phyloP scores from a whole-genome alignment of 2,888 invertebrate species.

The Acanthosepion lycidas region DNA sequence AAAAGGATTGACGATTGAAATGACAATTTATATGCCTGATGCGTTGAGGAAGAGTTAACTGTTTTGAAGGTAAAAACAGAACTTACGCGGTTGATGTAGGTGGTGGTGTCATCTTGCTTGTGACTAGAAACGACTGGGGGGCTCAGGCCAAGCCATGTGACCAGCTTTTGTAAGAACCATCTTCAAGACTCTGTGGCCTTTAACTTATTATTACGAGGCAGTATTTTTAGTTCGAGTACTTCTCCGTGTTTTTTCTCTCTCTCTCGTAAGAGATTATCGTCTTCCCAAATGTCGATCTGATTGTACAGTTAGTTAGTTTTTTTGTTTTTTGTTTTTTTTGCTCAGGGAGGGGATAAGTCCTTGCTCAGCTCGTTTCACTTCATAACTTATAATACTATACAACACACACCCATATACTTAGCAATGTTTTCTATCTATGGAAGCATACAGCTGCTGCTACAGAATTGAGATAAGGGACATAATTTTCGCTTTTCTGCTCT shows the following conservation, averaged over 20 bases:
- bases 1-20: too few relatives aligned
- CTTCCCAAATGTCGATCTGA: too few relatives aligned
- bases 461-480: background rate
- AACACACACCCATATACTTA: background rate
- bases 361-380: too few relatives aligned
- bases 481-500: conserved; percentile 7
- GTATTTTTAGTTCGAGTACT: too few relatives aligned
- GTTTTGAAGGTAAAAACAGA: background rate
- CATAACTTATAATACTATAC: too few relatives aligned
- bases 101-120: conserved; percentile 33
- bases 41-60: background rate
- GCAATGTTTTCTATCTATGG: background rate
- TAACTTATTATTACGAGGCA: too few relatives aligned
- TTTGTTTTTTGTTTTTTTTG: too few relatives aligned
- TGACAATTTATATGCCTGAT: too few relatives aligned
- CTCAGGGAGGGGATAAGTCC: too few relatives aligned
- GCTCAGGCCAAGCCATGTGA: background rate
- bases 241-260: too few relatives aligned
- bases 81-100: conserved; percentile 33
- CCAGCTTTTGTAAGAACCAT: background rate
- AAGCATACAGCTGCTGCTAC: background rate
- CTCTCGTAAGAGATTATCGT: too few relatives aligned
- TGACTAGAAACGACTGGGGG: conserved; percentile 7
- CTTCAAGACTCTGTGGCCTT: background rate
- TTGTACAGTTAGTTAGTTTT: too few relatives aligned